These are phyloP conservation scores for Tachypleus tridentatus DNA, from an alignment of 1,140 invertebrate species.

Conservation along the genomic window DNA sequence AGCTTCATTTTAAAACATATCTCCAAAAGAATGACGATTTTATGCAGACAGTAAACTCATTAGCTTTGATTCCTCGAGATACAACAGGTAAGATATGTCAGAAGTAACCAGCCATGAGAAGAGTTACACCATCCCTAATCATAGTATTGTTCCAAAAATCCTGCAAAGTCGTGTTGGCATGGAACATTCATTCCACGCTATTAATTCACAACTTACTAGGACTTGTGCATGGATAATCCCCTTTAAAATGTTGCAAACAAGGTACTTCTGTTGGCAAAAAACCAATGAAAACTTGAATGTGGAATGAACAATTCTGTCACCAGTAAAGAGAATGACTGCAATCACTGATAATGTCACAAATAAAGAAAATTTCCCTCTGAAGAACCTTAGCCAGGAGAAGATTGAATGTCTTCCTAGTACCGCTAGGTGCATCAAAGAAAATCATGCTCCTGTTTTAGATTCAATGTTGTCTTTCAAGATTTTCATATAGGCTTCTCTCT, in stretches of 20 bases:
- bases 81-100: slow-evolving; percentile 39
- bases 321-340: neutral
- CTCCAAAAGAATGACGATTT: slow-evolving; percentile 28
- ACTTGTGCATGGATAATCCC: slow-evolving; percentile 24
- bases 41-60: slow-evolving; percentile 35
- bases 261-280: neutral
- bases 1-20: slow-evolving; percentile 20
- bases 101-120: slow-evolving; percentile 33
- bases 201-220: slow-evolving; percentile 26
- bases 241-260: slow-evolving; percentile 22
- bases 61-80: slow-evolving; percentile 31
- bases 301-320: slow-evolving; percentile 20
- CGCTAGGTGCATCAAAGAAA: too few species aligned
- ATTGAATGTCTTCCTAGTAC: too few species aligned
- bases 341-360: too few species aligned
- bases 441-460: too few species aligned
- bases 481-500: too few species aligned
- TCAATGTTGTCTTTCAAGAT: too few species aligned
- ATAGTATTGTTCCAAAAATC: too few species aligned
- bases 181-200: slow-evolving; percentile 34
- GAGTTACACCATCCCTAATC: too few species aligned
- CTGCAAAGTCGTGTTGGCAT: slow-evolving; percentile 28
- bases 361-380: too few species aligned
- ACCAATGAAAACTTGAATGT: slow-evolving; percentile 23
- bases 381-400: too few species aligned